Evolutionary conservation across 2,888 invertebrate genomes (phyloP), one percentile per base, ranked within the genome.

Genomic region (Amphipoea lucens): DNA sequence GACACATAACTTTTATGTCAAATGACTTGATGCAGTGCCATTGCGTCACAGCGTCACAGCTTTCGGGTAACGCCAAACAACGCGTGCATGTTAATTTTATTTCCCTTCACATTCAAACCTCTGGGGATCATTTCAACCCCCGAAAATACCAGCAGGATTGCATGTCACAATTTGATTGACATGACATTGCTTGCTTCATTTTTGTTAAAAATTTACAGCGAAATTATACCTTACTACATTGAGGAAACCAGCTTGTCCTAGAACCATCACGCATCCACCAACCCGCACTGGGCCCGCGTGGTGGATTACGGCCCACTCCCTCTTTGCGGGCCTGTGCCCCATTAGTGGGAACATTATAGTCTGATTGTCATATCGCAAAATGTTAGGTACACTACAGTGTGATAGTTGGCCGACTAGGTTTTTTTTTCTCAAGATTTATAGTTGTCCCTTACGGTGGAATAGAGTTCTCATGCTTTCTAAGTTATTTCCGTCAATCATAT

Each of bases 381-480:
- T 9, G 20, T 71, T 88, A n/a, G n/a, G n/a, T n/a, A 79, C 88
- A 57, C 3, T 71, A 77, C 87, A 85, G 90, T 90, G 90, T 89
- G 73, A 90, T 51, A 74, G 72, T 69, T 45, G 14, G 57, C 40
- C 63, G 14, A 11, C 62, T 60, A 63, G 51, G 77, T 45, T 78
- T 83, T 84, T 87, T 87, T 79, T 80, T 72, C 48, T 1, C 29
- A 62, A 79, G 77, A 84, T 82, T 73, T 78, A 84, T 81, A 69
- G 71, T 78, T 51, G 17, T 82, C 77, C 42, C 74, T 66, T 67
- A 71, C 72, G 65, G 63, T 12, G 36, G 62, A 76, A 87, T 73
- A 66, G 76, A 66, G 71, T 68, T 42, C 74, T 78, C 77, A 76
- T 62, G 57, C 54, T 78, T 74, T 71, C 62, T 20, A 42, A 29